These are phyloP conservation scores for Atherinosoma microstoma DNA, from an alignment of 2,797 vertebrate genomes.

Conservation along the genomic window DNA sequence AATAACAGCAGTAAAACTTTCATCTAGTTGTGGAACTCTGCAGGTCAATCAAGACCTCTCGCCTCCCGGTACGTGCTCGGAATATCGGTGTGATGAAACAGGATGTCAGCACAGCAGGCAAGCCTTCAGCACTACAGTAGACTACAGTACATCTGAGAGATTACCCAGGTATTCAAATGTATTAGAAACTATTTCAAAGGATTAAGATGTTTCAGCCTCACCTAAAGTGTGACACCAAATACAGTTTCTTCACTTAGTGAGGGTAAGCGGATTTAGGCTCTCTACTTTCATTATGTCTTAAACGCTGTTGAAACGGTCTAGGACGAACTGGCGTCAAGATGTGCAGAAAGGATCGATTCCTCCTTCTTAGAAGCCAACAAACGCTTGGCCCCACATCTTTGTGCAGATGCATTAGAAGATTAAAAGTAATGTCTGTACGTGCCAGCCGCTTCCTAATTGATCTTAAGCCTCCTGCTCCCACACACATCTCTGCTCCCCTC, in stretches of 20 bases:
- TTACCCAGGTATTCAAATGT: constrained; percentile 77
- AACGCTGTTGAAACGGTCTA: constrained; percentile 70
- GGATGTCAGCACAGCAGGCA: constrained; percentile 67
- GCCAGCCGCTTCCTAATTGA: constrained; percentile 82
- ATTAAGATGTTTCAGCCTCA: constrained; percentile 76
- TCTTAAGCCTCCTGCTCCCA: constrained; percentile 62
- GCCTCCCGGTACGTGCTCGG: constrained; percentile 40
- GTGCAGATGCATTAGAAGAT: constrained; percentile 85
- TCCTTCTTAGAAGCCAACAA: constrained; percentile 73
- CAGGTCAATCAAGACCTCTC: constrained; percentile 65
- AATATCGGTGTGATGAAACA: constrained; percentile 66
- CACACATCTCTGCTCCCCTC: constrained; percentile 51
- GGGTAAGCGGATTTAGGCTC: constrained; percentile 74
- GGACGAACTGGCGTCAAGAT: constrained; percentile 61
- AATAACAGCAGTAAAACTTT: constrained; percentile 32
- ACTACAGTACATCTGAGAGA: constrained; percentile 71
- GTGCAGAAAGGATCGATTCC: constrained; percentile 78
- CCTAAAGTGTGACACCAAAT: constrained; percentile 76
- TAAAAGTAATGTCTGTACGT: constrained; percentile 84
- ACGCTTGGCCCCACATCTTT: constrained; percentile 62
- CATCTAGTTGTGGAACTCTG: constrained; percentile 37
- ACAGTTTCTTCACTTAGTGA: constrained; percentile 64
- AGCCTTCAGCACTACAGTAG: constrained; percentile 48
- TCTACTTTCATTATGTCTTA: constrained; percentile 69
- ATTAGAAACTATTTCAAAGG: constrained; percentile 82